Percentiles rank a stretch among this genome's conserved stretches.
phyloP scores from a whole-genome alignment of 2,888 invertebrate genomes.

The Mamestra brassicae region DNA sequence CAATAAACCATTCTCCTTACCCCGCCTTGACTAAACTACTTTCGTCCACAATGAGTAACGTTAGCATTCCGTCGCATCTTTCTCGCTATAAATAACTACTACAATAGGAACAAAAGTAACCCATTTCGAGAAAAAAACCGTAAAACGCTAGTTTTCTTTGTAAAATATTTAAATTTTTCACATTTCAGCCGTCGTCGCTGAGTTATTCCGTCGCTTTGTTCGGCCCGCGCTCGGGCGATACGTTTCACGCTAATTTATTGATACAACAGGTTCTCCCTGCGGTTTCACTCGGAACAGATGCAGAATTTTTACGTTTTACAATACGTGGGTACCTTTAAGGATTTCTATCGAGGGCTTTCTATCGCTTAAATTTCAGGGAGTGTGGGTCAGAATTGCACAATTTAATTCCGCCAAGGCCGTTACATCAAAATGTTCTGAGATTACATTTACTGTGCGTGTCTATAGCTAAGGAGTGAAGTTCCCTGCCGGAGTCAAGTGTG shows the following conservation, averaged over 20 bases:
- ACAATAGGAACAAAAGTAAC: conserved; percentile 57
- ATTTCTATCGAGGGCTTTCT: not conserved
- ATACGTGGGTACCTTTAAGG: not conserved
- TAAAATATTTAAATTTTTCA: conserved; percentile 62
- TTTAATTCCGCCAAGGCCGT: too few relatives aligned
- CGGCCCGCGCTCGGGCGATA: conserved; percentile 33
- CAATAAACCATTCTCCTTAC: conserved; percentile 16
- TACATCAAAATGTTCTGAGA: too few relatives aligned
- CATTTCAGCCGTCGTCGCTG: conserved; percentile 53
- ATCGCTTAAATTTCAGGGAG: too few relatives aligned
- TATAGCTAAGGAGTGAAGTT: too few relatives aligned
- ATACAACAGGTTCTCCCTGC: conserved; percentile 53
- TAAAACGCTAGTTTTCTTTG: conserved; percentile 62
- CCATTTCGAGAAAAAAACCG: conserved; percentile 51
- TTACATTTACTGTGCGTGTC: too few relatives aligned
- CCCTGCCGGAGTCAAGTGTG: too few relatives aligned
- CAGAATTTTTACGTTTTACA: conserved; percentile 26
- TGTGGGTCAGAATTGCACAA: too few relatives aligned
- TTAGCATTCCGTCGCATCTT: conserved; percentile 33
- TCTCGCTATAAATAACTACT: conserved; percentile 56
- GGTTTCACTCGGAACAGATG: conserved; percentile 25
- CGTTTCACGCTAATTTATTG: conserved; percentile 59
- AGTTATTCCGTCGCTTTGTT: conserved; percentile 58
- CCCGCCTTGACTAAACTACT: conserved; percentile 22
- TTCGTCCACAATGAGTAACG: conserved; percentile 27